Base-by-base conservation (phyloP, 1,140 invertebrate genomes). In the Manduca sexta region DNA sequence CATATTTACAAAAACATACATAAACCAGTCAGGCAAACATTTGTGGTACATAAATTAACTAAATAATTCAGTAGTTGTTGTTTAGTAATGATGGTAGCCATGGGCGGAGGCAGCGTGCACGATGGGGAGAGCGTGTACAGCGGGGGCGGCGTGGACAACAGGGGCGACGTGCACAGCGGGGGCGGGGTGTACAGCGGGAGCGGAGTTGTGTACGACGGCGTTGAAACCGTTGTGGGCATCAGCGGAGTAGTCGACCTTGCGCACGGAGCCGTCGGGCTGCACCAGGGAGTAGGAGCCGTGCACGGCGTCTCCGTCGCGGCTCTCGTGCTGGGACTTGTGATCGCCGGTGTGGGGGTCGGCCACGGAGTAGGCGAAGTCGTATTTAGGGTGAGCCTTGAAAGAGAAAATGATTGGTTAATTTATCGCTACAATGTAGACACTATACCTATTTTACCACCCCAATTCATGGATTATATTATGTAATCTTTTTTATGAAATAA, bases 361-460 rank as follows among this genome's bases (percentile, higher is more conserved):
- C 3, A 87, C 81, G 35, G 81, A 86, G 71, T 87, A 88, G 26
- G 74, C 61, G 77, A 81, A 88, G 47, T 86, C 74, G 70, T 88
- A 88, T 59, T 77, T 74, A 35, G 84, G 85, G 56, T 86, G 66
- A 41, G 78, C 60, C 72, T 86, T n/a, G n/a, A n/a, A n/a, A n/a
- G n/a, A n/a, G n/a, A n/a, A n/a, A n/a, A n/a, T n/a, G n/a, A n/a
- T n/a, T n/a, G n/a, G n/a, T n/a, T n/a, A n/a, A n/a, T n/a, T n/a
- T n/a, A n/a, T n/a, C n/a, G n/a, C n/a, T n/a, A n/a, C n/a, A n/a
- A n/a, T n/a, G n/a, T n/a, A n/a, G n/a, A n/a, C n/a, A n/a, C n/a
- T n/a, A n/a, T n/a, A n/a, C n/a, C n/a, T n/a, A n/a, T n/a, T n/a
- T n/a, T n/a, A n/a, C n/a, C n/a, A n/a, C n/a, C n/a, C n/a, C n/a